A percentile compares a stretch with the other conserved stretches of the same genome.
These are phyloP conservation scores for Lasioglossum calceatum DNA, from an alignment of 2,888 invertebrate species.

Conservation along the genomic window DNA sequence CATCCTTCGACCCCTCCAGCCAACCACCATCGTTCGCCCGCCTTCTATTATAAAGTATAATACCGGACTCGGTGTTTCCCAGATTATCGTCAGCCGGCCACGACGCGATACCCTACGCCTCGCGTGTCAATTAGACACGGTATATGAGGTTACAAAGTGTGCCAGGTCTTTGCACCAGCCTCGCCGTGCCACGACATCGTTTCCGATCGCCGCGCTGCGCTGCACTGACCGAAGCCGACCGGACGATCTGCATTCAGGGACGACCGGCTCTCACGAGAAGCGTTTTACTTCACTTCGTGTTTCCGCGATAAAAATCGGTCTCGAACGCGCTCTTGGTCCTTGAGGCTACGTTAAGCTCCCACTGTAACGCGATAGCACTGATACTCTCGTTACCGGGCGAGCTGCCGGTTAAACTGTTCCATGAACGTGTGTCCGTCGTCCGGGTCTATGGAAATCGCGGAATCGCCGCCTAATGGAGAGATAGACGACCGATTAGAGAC, in stretches of 20 bases:
- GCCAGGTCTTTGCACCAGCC: conserved; percentile 70
- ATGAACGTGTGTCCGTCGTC: not conserved
- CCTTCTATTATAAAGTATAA: conserved; percentile 81
- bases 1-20: not conserved
- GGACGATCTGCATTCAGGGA: conserved; percentile 52
- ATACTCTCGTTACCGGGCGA: conserved; percentile 6
- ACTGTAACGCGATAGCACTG: conserved; percentile 7
- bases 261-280: conserved; percentile 14
- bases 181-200: conserved; percentile 65
- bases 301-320: conserved; percentile 53
- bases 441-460: not conserved
- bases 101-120: conserved; percentile 76
- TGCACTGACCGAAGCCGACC: conserved; percentile 39
- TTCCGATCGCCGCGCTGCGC: conserved; percentile 64
- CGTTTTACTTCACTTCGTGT: conserved; percentile 33
- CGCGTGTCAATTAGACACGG: conserved; percentile 82
- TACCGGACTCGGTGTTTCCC: conserved; percentile 75
- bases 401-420: not conserved
- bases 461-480: not conserved
- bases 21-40: conserved; percentile 31
- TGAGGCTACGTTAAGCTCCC: conserved; percentile 3
- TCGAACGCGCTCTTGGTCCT: conserved; percentile 7
- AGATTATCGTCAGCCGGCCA: conserved; percentile 77
- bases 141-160: conserved; percentile 77
- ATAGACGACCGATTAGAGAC: not conserved